Base-by-base conservation (phyloP, 2,888 invertebrate genomes). In the Xanthia togata region DNA sequence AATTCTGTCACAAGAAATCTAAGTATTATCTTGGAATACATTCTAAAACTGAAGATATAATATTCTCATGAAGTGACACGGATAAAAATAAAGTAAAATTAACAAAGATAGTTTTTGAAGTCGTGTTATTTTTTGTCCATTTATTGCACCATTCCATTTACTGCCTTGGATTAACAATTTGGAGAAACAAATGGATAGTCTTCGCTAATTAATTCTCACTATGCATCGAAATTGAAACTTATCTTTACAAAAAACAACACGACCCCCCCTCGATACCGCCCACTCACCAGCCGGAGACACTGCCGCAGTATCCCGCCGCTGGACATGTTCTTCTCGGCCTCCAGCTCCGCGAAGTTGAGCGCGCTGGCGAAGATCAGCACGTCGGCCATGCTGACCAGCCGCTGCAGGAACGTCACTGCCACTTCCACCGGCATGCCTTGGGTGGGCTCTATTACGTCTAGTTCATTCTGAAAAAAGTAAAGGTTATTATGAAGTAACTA, bases 251-350 rank as follows among this genome's bases (percentile, higher is more conserved):
- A 81, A 84, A 86, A 85, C 82, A 89, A 85, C 83, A 85, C 72
- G 86, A 80, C 82, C 79, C 47, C 5, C 9, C 12, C 0, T 14
- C 11, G 17, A 17, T 1, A 8, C 17, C 14, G 17, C 11, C 17
- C 53, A 95, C 97, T 97, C 93, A 98, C 99, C 97, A 99, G 96
- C 94, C 99, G 97, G 79, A 99, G 97, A 93, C 99, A 99, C 96
- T 99, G 99, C 76, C 99, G 96, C 74, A 99, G 96, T 88, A 99
- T 99, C 67, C 99, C 99, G n/a, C 99, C 99, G 90, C 99, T 98
- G 69, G 99, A 99, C 99, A 99, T 99, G 94, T 99, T 99, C 96
- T 99, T 99, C 96, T 99, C 99, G 0, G 99, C 99, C 95, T 99
- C 99, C 64, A 99, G 96, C 94, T 99, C 99, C 44, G 98, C 98